Evolutionary conservation across 2,113 vertebrate species (phyloP), one percentile per base, ranked within the genome.

Genomic region (Catharus bicknelli): DNA sequence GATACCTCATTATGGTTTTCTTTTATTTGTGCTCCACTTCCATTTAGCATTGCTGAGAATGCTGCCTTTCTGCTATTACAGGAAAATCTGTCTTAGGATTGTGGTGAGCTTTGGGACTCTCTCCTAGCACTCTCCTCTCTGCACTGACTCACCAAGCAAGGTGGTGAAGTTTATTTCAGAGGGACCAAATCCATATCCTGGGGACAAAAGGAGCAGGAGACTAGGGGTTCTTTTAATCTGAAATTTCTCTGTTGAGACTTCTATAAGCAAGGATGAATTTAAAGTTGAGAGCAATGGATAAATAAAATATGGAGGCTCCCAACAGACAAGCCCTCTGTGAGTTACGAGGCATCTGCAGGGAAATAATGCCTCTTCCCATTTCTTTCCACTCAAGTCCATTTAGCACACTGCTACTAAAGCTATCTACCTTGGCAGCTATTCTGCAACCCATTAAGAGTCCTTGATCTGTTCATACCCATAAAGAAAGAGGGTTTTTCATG

Each of bases 361-460:
- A 94, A 96, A 94, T 95, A 96, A 96, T 95, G 93, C 78, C 59
- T 90, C 68, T 82, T 88, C 70, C 94, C 75, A 83, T 85, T 94
- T 94, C 70, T 93, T 85, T 87, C 72, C 89, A 96, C 91, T 96
- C 87, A 94, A 91, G 93, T 86, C 90, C 87, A 91, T 95, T 95
- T 96, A 96, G 88, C 93, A 96, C 70, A 85, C 75, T 94, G 91
- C 82, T 90, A 83, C 86, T 93, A 90, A 86, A 92, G 82, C 94
- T 85, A 91, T 94, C 94, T 92, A 91, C 94, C 84, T 94, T 94
- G 93, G 78, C 93, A 94, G 89, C 91, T 95, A 90, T 90, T 96
- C 84, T 93, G 87, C 88, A 94, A 92, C 51, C 89, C 87, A 88
- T 95, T 96, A 96, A 90, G 87, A 94, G 93, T 88, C 95, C 94